Evolutionary conservation across 2,113 vertebrate species (phyloP).

Genomic region (Chamaetylas fuelleborni): DNA sequence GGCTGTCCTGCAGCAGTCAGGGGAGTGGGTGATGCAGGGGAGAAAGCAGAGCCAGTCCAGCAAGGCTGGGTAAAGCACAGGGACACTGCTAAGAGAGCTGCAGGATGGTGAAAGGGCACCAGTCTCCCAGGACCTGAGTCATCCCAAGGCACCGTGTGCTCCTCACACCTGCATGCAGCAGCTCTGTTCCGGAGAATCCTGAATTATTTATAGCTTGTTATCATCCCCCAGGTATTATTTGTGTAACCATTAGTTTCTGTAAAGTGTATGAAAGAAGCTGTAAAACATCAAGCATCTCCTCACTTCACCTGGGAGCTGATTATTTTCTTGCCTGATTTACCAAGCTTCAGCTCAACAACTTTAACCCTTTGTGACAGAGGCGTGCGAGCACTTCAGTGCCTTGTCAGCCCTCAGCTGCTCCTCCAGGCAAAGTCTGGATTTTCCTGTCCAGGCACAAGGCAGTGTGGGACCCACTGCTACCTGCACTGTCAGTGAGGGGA

Average conservation of each 20-base stretch:
- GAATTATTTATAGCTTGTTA: constrained; percentile 43
- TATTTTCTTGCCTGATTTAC: constrained; percentile 23
- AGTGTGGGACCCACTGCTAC: too few relatives aligned
- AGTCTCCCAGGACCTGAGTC: rapidly evolving
- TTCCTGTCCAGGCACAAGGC: rapidly evolving
- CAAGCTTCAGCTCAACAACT: not conserved
- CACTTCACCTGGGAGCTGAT: constrained; percentile 2
- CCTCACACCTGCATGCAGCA: not conserved
- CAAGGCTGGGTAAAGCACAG: not conserved
- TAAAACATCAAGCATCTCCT: constrained; percentile 31
- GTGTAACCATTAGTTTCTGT: constrained; percentile 49
- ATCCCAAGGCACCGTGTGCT: not conserved
- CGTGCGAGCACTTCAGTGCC: rapidly evolving
- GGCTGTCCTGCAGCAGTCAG: not conserved
- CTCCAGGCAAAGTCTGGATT: not conserved
- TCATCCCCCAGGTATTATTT: constrained; percentile 51
- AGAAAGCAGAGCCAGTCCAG: not conserved
- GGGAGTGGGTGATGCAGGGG: rapidly evolving
- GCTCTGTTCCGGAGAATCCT: not conserved
- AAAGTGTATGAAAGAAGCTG: constrained; percentile 36
- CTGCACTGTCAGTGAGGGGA: not conserved
- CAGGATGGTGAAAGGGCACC: not conserved
- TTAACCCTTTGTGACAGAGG: not conserved
- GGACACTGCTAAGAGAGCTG: not conserved
- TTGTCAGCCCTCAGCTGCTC: not conserved